Conservation (phyloP, 2,888 invertebrate species). For the Alsophila aescularia region DNA sequence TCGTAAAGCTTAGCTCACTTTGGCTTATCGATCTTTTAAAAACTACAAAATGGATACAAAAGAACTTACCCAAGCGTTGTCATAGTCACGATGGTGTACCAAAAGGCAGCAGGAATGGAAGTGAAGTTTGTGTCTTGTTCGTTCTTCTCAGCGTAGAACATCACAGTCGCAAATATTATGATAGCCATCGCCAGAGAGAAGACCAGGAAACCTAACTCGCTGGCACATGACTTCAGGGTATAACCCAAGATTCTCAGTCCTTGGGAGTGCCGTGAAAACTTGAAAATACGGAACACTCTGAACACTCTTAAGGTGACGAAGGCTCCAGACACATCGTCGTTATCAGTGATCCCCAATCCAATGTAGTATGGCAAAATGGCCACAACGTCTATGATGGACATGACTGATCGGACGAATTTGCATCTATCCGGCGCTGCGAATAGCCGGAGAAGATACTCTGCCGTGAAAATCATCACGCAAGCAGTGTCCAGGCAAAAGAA, state of each 20-base stretch:
- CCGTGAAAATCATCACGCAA: constrained; percentile 99
- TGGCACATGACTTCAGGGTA: constrained; percentile 99
- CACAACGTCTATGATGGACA: constrained; percentile 99
- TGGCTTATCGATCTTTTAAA: neutral
- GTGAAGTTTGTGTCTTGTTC: constrained; percentile 98
- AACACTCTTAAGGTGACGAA: constrained; percentile 99
- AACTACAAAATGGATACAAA: constrained; percentile 14
- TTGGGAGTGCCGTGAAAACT: constrained; percentile 99
- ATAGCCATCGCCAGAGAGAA: constrained; percentile 99
- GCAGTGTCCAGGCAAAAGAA: constrained; percentile 99
- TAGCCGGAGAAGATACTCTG: constrained; percentile 96
- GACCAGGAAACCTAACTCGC: constrained; percentile 99
- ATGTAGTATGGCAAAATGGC: constrained; percentile 99
- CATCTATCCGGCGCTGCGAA: constrained; percentile 99
- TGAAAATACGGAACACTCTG: constrained; percentile 99
- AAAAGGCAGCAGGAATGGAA: constrained; percentile 99
- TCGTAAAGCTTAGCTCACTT: too few species aligned
- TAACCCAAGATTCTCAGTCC: constrained; percentile 99
- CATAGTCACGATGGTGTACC: constrained; percentile 99
- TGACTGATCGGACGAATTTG: constrained; percentile 98
- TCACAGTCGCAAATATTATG: constrained; percentile 99
- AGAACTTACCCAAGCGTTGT: constrained; percentile 97
- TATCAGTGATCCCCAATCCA: constrained; percentile 98
- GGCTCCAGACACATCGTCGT: constrained; percentile 99
- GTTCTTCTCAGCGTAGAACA: constrained; percentile 99